A percentile compares a stretch with the other conserved stretches of the same genome.
Evolutionary conservation across 2,113 vertebrate species (phyloP).

Genomic region (Rhegmatorhina hoffmannsi): DNA sequence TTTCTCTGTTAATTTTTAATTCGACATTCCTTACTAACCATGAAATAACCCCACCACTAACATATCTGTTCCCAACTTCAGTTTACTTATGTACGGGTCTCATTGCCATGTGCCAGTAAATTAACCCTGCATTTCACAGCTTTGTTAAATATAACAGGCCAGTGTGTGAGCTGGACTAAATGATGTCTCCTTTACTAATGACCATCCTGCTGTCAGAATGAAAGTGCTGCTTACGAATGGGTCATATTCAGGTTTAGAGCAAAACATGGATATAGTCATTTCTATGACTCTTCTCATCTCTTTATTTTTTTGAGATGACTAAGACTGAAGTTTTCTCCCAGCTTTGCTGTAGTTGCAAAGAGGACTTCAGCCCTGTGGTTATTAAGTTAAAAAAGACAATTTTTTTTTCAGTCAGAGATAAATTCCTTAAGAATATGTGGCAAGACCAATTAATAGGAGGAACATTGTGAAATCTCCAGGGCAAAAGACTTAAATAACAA

Average conservation of each 20-base stretch:
- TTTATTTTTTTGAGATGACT: not conserved
- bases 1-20: not conserved
- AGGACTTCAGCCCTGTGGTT: not conserved
- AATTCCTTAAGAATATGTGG: not conserved
- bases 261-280: not conserved
- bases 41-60: not conserved
- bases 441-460: not conserved
- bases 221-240: not conserved
- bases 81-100: not conserved
- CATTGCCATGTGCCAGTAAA: not conserved
- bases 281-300: not conserved
- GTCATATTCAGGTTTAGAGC: not conserved
- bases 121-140: not conserved
- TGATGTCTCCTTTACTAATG: not conserved
- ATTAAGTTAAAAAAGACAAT: not conserved
- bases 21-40: not conserved
- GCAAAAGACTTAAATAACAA: not conserved
- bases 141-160: not conserved
- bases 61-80: not conserved
- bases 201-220: not conserved
- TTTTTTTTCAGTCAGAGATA: not conserved
- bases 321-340: not conserved
- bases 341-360: not conserved
- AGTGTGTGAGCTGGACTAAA: not conserved
- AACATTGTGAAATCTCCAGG: not conserved